Base-by-base conservation (phyloP, 2,888 invertebrate genomes). In the Heliothis peltigera region DNA sequence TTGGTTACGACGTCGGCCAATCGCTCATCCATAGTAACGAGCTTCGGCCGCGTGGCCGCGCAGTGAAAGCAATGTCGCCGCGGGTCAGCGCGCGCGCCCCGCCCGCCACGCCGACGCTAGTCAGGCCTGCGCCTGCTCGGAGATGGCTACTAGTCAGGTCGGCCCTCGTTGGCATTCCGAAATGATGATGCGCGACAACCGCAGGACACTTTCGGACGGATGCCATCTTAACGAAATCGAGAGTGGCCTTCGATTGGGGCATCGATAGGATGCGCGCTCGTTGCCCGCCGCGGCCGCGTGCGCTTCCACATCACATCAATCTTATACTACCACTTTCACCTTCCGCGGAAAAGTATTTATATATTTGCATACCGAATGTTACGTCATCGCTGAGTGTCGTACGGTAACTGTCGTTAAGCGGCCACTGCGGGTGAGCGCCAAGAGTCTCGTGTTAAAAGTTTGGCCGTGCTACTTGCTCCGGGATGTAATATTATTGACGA, bases 251-350 rank as follows among this genome's bases (percentile, higher is more conserved):
- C 72, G 72, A 77, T 80, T 82, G 70, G 78, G 75, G 56, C 63
- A 70, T 55, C 62, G 67, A 71, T 76, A 78, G 81, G 57, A 59
- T 67, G 77, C 81, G 75, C 73, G 65, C 69, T 66, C 60, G 54
- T 54, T 57, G 43, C 42, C 19, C 57, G 67, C 67, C 53, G 48
- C 63, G 21, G 43, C 54, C 51, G 54, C 56, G 55, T 48, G 48
- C 58, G 42, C 61, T 46, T 52, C 63, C 69, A 71, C 69, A 70
- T 68, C 56, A 21, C 61, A 52, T 63, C 66, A 10, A 70, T 67
- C 61, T 59, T 53, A 49, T 57, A 56, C 49, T 70, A 77, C 70
- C 80, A 89, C 91, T 91, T 91, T 91, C 91, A 87, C 91, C 87
- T 81, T 78, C 84, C 74, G 80, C 79, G 83, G 80, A 84, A 83